Evolutionary conservation across 1,140 invertebrate species (phyloP), one percentile per base, ranked within the genome.

Genomic region (Argopecten irradians): DNA sequence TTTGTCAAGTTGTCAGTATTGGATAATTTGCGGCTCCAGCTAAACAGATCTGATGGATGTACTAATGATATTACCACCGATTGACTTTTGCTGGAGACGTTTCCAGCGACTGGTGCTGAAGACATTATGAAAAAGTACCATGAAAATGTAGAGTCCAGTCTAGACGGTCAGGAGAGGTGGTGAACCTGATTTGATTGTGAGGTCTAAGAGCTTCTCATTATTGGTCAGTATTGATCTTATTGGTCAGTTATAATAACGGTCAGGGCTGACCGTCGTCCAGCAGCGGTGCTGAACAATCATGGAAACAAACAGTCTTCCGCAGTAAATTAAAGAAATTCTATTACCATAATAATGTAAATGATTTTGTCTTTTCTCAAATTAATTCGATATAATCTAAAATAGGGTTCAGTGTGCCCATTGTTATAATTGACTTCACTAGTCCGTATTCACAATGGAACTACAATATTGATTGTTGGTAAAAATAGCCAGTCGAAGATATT

Each of bases 171-270:
- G 55, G 22, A 28, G 5, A 28, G 22, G 55, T 71, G 55, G n/a
- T 71, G n/a, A 71, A 71, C 55, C 22, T 71, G n/a, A 71, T 71
- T 71, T 71, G 55, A 71, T 71, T 71, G 55, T 71, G 22, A 71
- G 55, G 55, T 71, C 55, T 71, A 16, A 7, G 55, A 71, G 28
- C 11, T 22, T 22, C 55, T 71, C n/a, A n/a, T 71, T 71, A 71
- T 71, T 11, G n/a, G 55, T 71, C 55, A 71, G 55, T 71, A 71
- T 71, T 28, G 55, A 71, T 71, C 22, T 7, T 5, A 28, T 11
- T 71, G 55, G 55, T 71, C 55, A 71, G 55, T 71, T 71, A 71
- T 71, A 28, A 28, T 71, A 71, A 71, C 28, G 55, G 55, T n/a
- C 8, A 19, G 43, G 9, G 16, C 22, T n/a, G 55, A 71, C 55